Evolutionary conservation across 1,140 invertebrate genomes (phyloP), one percentile per base, ranked within the genome.

Genomic region (Temnothorax curvispinosus): DNA sequence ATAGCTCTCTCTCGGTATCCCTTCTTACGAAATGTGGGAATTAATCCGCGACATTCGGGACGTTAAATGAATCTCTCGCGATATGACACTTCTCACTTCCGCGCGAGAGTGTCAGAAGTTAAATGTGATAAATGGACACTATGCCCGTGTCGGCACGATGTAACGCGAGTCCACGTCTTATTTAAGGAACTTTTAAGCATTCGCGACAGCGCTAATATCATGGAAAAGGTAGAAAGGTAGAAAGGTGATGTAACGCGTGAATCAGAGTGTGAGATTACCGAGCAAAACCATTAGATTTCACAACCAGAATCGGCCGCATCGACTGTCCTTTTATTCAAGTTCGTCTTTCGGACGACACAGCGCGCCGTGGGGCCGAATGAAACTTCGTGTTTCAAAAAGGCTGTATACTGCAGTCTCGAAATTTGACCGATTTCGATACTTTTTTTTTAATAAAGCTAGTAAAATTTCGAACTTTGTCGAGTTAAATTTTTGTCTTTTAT

Each of bases 171-270:
- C 54, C 44, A 32, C 8, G 9, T 62, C 32, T 75, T 74, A 52
- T 77, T 72, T 78, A 38, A 54, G 50, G 2, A 85, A 27, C 69
- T 62, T 54, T 87, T 50, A 27, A 32, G 41, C 35, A 21, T 47
- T 64, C 64, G 62, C 86, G 69, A 62, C 78, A 32, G 58, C 32
- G 60, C 18, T 1, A 27, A 41, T 58, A 38, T 47, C 60, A 32
- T 32, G 18, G 54, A 56, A 77, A 77, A 81, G 85, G 8, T 52
- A 52, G 54, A 84, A 85, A 81, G 85, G 9, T 52, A 35, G 35
- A 32, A 47, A 15, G 65, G 27, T 89, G 87, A 89, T 69, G 87
- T 75, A 89, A 89, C 67, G 50, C 56, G 64, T 47, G 75, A 89
- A 89, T 86, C 75, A 75, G 81, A 80, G 5, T 77, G 72, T 44